Percentiles rank a stretch among this genome's conserved stretches.
Evolutionary conservation across 2,888 invertebrate species (phyloP).

Genomic region (Napeogenes inachia): DNA sequence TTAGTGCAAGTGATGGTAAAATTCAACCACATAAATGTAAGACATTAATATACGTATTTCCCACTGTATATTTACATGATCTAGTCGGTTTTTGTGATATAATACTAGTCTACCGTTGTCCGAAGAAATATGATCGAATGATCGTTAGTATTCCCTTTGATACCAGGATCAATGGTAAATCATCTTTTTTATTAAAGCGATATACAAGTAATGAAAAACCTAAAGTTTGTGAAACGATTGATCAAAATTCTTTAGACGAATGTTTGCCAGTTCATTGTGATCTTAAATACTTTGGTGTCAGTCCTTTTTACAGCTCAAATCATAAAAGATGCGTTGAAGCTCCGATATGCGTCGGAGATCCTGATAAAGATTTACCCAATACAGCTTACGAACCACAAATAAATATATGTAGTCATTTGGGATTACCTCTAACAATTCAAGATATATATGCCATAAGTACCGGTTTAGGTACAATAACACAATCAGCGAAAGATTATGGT

Average conservation of each 20-base stretch:
- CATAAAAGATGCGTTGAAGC: slow-evolving; percentile 43
- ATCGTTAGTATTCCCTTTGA: slow-evolving; percentile 48
- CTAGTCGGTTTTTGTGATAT: slow-evolving; percentile 53
- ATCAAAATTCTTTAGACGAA: slow-evolving; percentile 48
- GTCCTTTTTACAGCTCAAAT: slow-evolving; percentile 43
- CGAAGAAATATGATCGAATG: slow-evolving; percentile 30
- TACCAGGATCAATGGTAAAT: slow-evolving; percentile 39
- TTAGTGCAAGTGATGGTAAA: slow-evolving; percentile 34
- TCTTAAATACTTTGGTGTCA: slow-evolving; percentile 52
- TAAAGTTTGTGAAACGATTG: slow-evolving; percentile 43
- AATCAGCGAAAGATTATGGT: slow-evolving; percentile 24
- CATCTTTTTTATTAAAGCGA: slow-evolving; percentile 31
- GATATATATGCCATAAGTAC: slow-evolving; percentile 56
- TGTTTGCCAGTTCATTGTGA: slow-evolving; percentile 56
- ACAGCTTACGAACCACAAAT: slow-evolving; percentile 47
- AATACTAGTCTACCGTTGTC: slow-evolving; percentile 41
- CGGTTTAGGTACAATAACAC: slow-evolving; percentile 45
- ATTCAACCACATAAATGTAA: slow-evolving; percentile 45
- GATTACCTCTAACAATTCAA: slow-evolving; percentile 42
- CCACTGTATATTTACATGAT: slow-evolving; percentile 50
- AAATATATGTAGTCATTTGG: slow-evolving; percentile 55
- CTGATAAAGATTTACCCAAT: slow-evolving; percentile 45
- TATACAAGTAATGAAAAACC: slow-evolving; percentile 35
- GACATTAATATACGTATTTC: slow-evolving; percentile 48
- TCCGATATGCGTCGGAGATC: slow-evolving; percentile 41